Evolutionary conservation across 2,113 vertebrate species (phyloP).

Genomic region (Saguinus imperator): DNA sequence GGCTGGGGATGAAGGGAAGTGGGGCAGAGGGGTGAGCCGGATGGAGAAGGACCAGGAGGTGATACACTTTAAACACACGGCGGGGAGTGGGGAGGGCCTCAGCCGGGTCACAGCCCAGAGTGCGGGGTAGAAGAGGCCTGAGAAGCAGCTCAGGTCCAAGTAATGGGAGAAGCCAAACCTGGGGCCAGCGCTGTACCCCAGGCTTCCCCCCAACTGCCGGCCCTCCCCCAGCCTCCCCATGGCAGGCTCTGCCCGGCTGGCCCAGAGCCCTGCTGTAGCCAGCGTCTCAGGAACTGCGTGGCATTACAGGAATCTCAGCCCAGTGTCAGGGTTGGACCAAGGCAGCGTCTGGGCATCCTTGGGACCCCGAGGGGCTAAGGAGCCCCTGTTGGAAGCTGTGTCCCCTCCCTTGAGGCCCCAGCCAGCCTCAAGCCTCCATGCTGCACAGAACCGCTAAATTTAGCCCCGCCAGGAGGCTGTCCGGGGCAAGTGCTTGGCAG

Average conservation of each 20-base stretch:
- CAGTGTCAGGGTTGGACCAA: background rate
- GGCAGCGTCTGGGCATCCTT: background rate
- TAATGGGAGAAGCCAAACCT: background rate
- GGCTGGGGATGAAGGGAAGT: background rate
- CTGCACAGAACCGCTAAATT: slow-evolving; percentile 67
- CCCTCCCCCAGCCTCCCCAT: background rate
- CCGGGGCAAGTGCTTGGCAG: slow-evolving; percentile 67
- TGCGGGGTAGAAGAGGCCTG: background rate
- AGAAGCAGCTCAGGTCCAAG: background rate
- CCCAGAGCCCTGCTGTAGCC: background rate
- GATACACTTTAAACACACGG: fast-evolving
- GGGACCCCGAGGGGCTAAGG: background rate
- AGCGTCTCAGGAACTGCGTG: background rate
- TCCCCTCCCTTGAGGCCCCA: background rate
- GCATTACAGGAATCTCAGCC: background rate
- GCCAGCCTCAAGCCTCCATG: slow-evolving; percentile 43
- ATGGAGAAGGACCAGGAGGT: background rate
- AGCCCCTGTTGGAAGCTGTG: background rate
- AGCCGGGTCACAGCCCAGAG: background rate
- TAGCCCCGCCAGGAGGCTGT: slow-evolving; percentile 63
- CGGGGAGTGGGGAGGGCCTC: too few relatives aligned
- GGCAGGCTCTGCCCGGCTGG: background rate
- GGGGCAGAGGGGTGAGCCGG: background rate
- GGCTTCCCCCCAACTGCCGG: background rate
- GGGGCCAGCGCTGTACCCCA: background rate